Evolutionary conservation across 2,888 invertebrate species (phyloP).

Genomic region (Pterostichus niger): DNA sequence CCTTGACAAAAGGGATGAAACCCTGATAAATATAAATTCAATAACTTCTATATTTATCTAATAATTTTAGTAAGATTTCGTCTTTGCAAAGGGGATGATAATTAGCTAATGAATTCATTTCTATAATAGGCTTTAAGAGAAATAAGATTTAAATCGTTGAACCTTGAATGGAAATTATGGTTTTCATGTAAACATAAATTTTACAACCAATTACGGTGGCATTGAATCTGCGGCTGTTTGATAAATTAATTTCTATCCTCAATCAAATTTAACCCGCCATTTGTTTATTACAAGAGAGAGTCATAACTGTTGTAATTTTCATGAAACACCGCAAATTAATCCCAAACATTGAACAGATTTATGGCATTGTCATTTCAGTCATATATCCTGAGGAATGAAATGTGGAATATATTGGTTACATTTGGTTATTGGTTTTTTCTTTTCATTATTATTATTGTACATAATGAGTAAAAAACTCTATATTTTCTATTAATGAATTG

Average conservation of each 20-base stretch:
- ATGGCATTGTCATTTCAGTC: background rate
- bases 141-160: background rate
- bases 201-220: constrained; percentile 9
- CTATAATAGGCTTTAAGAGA: background rate
- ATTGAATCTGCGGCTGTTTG: constrained; percentile 28
- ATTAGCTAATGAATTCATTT: constrained; percentile 25
- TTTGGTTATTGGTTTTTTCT: no score
- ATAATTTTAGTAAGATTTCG: background rate
- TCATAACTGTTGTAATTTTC: background rate
- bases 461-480: no score
- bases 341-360: background rate
- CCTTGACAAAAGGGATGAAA: no score
- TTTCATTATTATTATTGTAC: no score
- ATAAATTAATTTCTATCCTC: constrained; percentile 26
- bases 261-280: background rate
- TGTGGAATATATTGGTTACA: no score
- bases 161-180: constrained; percentile 7
- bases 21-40: no score
- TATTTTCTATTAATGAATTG: no score
- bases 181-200: constrained; percentile 22
- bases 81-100: background rate
- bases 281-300: constrained; percentile 11
- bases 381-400: background rate
- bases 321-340: background rate
- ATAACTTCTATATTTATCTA: background rate